Percentiles rank a stretch among this genome's conserved stretches.
phyloP scores from a whole-genome alignment of 2,888 invertebrate genomes.

The Macropis europaea region DNA sequence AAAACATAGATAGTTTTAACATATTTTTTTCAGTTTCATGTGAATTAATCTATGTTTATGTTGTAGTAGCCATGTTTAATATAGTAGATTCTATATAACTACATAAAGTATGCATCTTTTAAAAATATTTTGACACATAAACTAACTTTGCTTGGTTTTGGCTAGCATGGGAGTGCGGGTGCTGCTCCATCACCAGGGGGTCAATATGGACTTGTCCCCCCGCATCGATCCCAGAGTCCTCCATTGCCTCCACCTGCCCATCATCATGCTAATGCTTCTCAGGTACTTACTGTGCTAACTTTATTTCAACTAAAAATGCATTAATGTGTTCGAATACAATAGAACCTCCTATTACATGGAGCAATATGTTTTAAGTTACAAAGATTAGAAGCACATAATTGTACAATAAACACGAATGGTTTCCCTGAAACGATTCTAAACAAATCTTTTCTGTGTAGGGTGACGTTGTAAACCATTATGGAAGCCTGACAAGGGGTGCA shows the following conservation, averaged over 20 bases:
- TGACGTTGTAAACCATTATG: slow-evolving; percentile 82
- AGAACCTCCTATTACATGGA: neutral
- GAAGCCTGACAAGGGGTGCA: slow-evolving; percentile 76
- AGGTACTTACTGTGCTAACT: slow-evolving; percentile 72
- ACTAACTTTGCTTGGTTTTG: slow-evolving; percentile 75
- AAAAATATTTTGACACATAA: slow-evolving; percentile 15
- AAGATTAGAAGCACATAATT: too few relatives aligned
- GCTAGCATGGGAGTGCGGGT: slow-evolving; percentile 77
- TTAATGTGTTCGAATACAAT: neutral
- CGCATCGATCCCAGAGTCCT: slow-evolving; percentile 83
- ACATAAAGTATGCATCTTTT: neutral
- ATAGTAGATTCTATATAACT: neutral
- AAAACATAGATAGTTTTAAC: neutral
- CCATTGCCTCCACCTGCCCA: slow-evolving; percentile 89
- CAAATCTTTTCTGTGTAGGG: slow-evolving; percentile 79
- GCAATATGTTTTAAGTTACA: too few relatives aligned
- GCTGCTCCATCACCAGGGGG: slow-evolving; percentile 76
- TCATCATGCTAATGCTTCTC: slow-evolving; percentile 83
- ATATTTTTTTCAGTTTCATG: neutral
- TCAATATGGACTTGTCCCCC: slow-evolving; percentile 77
- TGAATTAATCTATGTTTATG: slow-evolving; percentile 3
- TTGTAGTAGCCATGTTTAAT: neutral
- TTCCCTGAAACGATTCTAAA: neutral
- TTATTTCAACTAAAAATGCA: slow-evolving; percentile 8
- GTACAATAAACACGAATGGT: too few relatives aligned